Conservation (phyloP, 2,113 vertebrate species). For the Burhinus bistriatus region DNA sequence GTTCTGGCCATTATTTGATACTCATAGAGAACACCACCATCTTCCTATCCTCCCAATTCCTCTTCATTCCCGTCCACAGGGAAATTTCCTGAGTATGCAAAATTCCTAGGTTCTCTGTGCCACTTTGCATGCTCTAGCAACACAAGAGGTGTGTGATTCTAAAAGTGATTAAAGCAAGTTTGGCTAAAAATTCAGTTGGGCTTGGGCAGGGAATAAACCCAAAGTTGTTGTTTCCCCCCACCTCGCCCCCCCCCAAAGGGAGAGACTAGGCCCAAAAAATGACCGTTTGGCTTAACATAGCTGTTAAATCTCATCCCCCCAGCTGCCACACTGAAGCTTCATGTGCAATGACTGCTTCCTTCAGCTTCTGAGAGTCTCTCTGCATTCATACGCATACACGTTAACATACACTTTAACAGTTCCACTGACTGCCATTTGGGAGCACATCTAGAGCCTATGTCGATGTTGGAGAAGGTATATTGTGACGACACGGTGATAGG, state of each 20-base stretch:
- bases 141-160: background rate
- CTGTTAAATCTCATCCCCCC: background rate
- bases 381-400: background rate
- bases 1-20: background rate
- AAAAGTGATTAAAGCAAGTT: background rate
- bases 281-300: background rate
- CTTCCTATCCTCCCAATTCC: background rate
- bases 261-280: background rate
- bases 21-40: background rate
- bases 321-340: background rate
- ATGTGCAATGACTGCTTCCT: accelerated
- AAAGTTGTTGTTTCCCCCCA: background rate
- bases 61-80: background rate
- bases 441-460: background rate
- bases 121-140: background rate
- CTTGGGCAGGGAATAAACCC: background rate
- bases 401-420: background rate
- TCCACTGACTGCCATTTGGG: background rate
- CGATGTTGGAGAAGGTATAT: background rate
- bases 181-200: background rate
- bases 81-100: background rate
- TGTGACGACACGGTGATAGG: accelerated
- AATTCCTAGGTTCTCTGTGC: background rate
- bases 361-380: background rate
- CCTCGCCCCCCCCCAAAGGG: too few species aligned